Conservation (phyloP, 2,113 vertebrate genomes). For the Tenrec ecaudatus region DNA sequence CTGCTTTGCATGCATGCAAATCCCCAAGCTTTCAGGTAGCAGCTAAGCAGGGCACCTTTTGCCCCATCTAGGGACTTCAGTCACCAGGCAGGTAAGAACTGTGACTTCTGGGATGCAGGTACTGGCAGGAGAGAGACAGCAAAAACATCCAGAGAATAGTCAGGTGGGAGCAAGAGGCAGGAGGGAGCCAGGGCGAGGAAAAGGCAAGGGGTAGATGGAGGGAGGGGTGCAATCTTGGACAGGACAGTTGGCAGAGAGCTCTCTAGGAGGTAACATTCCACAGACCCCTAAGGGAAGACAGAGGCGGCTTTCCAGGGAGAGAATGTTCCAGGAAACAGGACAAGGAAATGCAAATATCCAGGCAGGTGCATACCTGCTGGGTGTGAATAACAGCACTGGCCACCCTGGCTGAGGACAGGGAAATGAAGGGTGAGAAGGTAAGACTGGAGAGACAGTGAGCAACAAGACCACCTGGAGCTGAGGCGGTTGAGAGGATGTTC, state of each 20-base stretch:
- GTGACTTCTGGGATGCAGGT: too few species aligned
- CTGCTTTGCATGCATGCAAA: not conserved
- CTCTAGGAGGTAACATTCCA: not conserved
- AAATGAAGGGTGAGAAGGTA: too few species aligned
- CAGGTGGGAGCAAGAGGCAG: too few species aligned
- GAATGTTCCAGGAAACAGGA: not conserved
- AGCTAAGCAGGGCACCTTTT: not conserved
- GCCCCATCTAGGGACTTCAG: not conserved
- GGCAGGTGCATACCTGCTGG: too few species aligned
- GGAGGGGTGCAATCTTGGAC: not conserved
- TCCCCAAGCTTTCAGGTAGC: not conserved
- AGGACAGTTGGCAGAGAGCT: not conserved
- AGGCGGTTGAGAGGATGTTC: not conserved
- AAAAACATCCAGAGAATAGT: not conserved
- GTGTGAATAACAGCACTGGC: not conserved
- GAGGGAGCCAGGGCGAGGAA: too few species aligned
- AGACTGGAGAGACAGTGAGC: rapidly evolving
- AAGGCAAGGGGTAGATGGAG: not conserved
- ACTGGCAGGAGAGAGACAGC: rapidly evolving
- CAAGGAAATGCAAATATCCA: rapidly evolving
- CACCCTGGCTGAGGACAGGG: not conserved
- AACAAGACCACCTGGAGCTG: rapidly evolving
- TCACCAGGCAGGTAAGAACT: not conserved
- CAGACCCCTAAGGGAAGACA: not conserved
- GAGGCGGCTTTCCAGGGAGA: not conserved